Base-by-base conservation (phyloP, 2,113 vertebrate species). In the Ptilorrhoa leucosticta region DNA sequence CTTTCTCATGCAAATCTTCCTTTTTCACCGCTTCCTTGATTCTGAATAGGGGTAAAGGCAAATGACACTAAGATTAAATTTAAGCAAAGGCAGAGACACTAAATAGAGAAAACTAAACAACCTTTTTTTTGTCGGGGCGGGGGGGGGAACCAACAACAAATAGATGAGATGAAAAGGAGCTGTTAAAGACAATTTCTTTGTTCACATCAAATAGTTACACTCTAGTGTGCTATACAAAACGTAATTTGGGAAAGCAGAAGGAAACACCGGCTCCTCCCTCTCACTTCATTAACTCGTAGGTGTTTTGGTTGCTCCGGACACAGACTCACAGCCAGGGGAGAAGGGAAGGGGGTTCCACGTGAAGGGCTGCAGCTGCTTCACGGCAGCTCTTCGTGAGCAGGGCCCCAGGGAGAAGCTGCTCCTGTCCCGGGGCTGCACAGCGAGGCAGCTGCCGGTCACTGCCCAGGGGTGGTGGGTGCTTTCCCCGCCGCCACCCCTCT, bases 341-440 rank as follows among this genome's bases (percentile, higher is more conserved):
- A 13, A 27, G 70, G 40, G 8, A 21, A 12, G 10, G 57, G 44
- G 27, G 21, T 0, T 72, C 3, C 22, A 1, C 4, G 18, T 0
- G 5, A 13, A 9, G 3, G 24, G 63, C 28, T 5, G 1, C n/a
- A 18, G 81, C 35, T 6, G 6, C 20, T 26, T 10, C 24, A 5
- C 4, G 18, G 44, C 66, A 61, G 50, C 23, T n/a, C 2, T 1
- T 1, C 3, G 45, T 2, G 27, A n/a, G 66, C 26, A 9, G 71
- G 16, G 3, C 22, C 16, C 31, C 10, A 11, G n/a, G 3, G 10
- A 23, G 40, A 13, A 28, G 60, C 66, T 4, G 65, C 2, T 28
- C n/a, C 37, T 37, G 63, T 37, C 10, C 37, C 5, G 23, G 42
- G 33, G 35, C 1, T 10, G 18, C 6, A 9, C 14, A 8, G n/a